These are phyloP conservation scores for Myopa tessellatipennis DNA, from an alignment of 2,888 invertebrate genomes.

Conservation along the genomic window DNA sequence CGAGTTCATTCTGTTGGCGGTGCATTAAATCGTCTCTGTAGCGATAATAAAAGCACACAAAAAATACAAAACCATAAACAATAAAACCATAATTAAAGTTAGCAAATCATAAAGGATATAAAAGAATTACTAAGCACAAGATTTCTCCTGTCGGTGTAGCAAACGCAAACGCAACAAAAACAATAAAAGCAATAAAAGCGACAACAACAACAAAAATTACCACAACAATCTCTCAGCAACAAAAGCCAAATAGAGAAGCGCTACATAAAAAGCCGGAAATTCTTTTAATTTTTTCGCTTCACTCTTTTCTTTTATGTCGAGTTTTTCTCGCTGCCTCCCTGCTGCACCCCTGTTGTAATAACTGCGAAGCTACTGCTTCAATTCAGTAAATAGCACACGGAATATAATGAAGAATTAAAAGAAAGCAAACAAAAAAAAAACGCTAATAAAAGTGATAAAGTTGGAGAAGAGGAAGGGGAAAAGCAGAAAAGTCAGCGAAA, in stretches of 20 bases:
- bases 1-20: too few species aligned
- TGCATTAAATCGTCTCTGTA: background rate
- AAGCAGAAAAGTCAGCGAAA: slow-evolving; percentile 10
- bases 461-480: background rate
- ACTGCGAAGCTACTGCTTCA: background rate
- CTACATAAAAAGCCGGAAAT: slow-evolving; percentile 30
- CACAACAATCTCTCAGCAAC: slow-evolving; percentile 44
- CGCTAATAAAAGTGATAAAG: slow-evolving; percentile 19
- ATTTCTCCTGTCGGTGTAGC: background rate
- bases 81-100: slow-evolving; percentile 24
- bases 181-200: background rate
- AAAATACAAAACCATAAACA: slow-evolving; percentile 6
- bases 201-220: slow-evolving; percentile 25
- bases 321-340: background rate
- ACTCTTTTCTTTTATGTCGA: background rate
- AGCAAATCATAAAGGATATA: slow-evolving; percentile 19
- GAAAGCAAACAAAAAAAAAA: slow-evolving; percentile 26
- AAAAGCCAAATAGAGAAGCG: slow-evolving; percentile 7
- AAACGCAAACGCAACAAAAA: background rate
- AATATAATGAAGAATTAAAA: slow-evolving; percentile 20
- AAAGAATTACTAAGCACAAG: slow-evolving; percentile 18
- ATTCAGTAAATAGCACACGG: slow-evolving; percentile 8
- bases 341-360: background rate
- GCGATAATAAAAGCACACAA: background rate
- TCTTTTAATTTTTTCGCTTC: slow-evolving; percentile 33